phyloP scores from a whole-genome alignment of 92 coral and sea anemone genomes.

The Zoanthus sansibaricus region DNA sequence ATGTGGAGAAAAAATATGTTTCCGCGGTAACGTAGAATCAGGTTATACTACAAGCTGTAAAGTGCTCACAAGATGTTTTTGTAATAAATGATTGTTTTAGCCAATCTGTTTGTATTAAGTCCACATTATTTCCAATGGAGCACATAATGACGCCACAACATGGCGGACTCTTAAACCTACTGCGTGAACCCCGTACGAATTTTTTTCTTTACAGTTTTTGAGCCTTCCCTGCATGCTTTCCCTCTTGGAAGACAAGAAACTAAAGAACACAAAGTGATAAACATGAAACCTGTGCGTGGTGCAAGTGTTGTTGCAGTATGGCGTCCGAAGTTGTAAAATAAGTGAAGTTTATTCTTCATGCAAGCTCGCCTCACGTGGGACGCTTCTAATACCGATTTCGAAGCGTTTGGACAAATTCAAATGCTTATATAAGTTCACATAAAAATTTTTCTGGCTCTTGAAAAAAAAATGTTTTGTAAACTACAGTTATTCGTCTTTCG shows the following conservation, averaged over 20 bases:
- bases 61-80: no score
- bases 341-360: background rate
- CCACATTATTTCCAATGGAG: no score
- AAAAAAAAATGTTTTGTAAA: background rate
- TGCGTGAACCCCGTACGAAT: no score
- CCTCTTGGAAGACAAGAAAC: background rate
- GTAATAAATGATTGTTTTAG: no score
- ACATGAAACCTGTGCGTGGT: background rate
- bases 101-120: no score
- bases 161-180: no score
- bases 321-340: slow-evolving; percentile 1
- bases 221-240: background rate
- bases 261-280: background rate
- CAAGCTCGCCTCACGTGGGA: background rate
- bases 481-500: no score
- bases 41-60: no score
- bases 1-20: no score
- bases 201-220: no score
- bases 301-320: background rate
- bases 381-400: background rate
- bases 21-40: no score
- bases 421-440: background rate
- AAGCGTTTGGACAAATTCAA: background rate
- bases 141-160: no score
- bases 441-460: background rate